A percentile compares a stretch with the other conserved stretches of the same genome.
phyloP scores from a whole-genome alignment of 2,888 invertebrate genomes.

The Teinopalpus imperialis region DNA sequence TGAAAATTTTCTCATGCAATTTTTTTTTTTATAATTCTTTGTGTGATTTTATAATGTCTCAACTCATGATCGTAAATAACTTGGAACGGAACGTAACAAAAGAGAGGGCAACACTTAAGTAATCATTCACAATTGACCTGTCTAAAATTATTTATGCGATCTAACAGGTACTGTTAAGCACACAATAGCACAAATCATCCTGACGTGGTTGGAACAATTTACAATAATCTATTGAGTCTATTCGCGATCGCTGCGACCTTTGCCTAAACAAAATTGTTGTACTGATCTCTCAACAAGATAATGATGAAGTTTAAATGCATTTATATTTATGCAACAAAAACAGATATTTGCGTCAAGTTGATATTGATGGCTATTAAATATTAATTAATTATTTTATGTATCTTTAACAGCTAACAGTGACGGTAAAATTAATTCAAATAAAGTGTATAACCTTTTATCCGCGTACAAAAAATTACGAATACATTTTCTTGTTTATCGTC shows the following conservation, averaged over 20 bases:
- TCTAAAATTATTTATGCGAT: slow-evolving; percentile 37
- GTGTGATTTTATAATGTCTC: slow-evolving; percentile 16
- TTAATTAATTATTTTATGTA: too few species aligned
- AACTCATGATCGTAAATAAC: slow-evolving; percentile 3
- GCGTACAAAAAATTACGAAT: too few species aligned
- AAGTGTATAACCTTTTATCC: too few species aligned
- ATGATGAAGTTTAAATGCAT: too few species aligned
- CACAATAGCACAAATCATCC: slow-evolving; percentile 42
- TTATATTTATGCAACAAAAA: too few species aligned
- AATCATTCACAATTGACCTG: slow-evolving; percentile 40
- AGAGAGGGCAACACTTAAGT: slow-evolving; percentile 32
- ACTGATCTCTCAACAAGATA: background rate
- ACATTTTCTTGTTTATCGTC: too few species aligned
- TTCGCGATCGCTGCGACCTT: slow-evolving; percentile 27
- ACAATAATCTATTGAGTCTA: slow-evolving; percentile 39
- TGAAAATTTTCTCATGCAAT: slow-evolving; percentile 5
- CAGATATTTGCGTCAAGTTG: too few species aligned
- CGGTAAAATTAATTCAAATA: too few species aligned
- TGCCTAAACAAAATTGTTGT: slow-evolving; percentile 22
- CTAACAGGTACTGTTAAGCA: slow-evolving; percentile 34
- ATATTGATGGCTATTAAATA: too few species aligned
- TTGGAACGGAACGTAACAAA: background rate
- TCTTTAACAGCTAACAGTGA: too few species aligned
- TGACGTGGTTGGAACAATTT: slow-evolving; percentile 37
- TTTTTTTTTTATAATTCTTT: background rate